phyloP scores from a whole-genome alignment of 1,140 invertebrate genomes.

The Sycophaga agraensis region DNA sequence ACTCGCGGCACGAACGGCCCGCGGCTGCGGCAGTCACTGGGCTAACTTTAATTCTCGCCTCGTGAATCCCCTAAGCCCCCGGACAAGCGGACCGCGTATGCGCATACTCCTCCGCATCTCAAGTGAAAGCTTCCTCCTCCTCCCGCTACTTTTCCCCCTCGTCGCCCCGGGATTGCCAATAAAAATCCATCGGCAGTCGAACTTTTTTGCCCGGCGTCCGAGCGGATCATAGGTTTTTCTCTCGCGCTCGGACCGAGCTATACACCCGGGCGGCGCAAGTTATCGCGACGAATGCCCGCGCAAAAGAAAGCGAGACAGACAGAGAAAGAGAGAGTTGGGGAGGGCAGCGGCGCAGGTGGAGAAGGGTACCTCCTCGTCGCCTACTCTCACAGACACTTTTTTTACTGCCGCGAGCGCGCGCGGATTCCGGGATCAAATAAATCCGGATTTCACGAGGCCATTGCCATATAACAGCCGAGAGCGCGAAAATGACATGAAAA shows the following conservation, averaged over 20 bases:
- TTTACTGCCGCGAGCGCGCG: not conserved
- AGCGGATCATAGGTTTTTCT: too few relatives aligned
- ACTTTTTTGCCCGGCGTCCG: not conserved
- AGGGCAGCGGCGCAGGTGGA: too few relatives aligned
- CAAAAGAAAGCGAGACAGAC: too few relatives aligned
- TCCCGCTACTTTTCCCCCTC: too few relatives aligned
- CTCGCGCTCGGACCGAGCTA: not conserved
- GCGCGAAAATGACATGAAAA: slow-evolving; percentile 19
- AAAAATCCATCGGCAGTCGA: slow-evolving; percentile 1
- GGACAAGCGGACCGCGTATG: too few relatives aligned
- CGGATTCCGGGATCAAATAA: slow-evolving; percentile 13
- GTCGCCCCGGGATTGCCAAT: not conserved
- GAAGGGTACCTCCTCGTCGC: not conserved
- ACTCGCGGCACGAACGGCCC: too few relatives aligned
- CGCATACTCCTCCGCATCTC: too few relatives aligned
- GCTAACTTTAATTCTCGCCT: slow-evolving; percentile 2
- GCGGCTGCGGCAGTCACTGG: too few relatives aligned
- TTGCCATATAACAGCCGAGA: slow-evolving; percentile 10
- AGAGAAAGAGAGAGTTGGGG: too few relatives aligned
- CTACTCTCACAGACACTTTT: not conserved
- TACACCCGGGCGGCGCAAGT: not conserved
- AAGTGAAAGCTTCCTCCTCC: slow-evolving; percentile 1
- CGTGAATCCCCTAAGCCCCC: not conserved
- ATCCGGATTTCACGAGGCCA: slow-evolving; percentile 25
- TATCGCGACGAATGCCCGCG: slow-evolving; percentile 12